A percentile compares a stretch with the other conserved stretches of the same genome.
These are phyloP conservation scores for Diarsia brunnea DNA, from an alignment of 2,888 invertebrate species.

Conservation along the genomic window DNA sequence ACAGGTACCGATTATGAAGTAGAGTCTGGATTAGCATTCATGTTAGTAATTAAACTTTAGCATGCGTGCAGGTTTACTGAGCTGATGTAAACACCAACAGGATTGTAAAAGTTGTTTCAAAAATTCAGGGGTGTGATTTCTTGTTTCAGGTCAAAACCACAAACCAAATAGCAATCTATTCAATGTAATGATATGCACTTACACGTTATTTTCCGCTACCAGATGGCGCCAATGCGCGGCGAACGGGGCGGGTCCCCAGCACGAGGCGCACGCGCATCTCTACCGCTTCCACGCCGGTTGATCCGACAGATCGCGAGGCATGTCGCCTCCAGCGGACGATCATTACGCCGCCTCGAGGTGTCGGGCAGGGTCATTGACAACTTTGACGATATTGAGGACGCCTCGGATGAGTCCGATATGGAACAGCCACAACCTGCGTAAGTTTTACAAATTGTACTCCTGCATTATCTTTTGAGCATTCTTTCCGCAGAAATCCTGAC, in stretches of 20 bases:
- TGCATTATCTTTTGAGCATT: not conserved
- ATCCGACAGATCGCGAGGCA: conserved; percentile 89
- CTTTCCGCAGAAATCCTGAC: not conserved
- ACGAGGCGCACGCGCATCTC: conserved; percentile 87
- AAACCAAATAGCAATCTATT: not conserved
- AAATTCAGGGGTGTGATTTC: not conserved
- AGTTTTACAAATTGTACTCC: conserved; percentile 68
- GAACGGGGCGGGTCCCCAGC: conserved; percentile 88
- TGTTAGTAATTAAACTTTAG: conserved; percentile 3
- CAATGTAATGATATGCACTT: not conserved
- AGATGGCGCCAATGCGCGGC: conserved; percentile 90
- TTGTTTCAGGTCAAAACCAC: not conserved
- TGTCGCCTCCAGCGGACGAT: conserved; percentile 88
- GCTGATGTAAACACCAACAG: not conserved
- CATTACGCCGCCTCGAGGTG: conserved; percentile 88
- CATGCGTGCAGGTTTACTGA: not conserved
- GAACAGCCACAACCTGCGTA: conserved; percentile 86
- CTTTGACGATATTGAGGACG: conserved; percentile 87
- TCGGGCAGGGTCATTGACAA: conserved; percentile 89
- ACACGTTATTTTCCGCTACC: conserved; percentile 29
- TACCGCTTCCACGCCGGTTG: conserved; percentile 87
- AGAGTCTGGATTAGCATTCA: not conserved
- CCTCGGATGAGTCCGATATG: conserved; percentile 86
- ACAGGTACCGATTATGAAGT: not conserved
- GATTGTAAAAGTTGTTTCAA: not conserved